Conservation (phyloP, 2,113 vertebrate genomes). For the Ondatra zibethicus region DNA sequence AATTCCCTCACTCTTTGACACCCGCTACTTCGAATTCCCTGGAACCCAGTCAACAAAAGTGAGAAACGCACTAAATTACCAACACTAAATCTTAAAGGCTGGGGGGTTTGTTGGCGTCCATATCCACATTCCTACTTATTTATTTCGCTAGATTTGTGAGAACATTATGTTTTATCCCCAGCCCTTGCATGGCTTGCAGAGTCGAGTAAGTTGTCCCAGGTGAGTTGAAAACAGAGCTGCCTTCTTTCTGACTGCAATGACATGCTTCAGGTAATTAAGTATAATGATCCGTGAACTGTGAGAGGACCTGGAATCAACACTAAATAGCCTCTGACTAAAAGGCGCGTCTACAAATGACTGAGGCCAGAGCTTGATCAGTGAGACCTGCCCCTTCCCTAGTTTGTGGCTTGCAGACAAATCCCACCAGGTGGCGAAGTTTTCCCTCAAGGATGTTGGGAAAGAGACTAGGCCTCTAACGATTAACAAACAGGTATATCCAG, state of each 20-base stretch:
- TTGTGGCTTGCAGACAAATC: slow-evolving; percentile 12
- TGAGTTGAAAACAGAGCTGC: slow-evolving; percentile 56
- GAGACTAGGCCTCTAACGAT: background rate
- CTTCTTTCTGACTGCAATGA: slow-evolving; percentile 1
- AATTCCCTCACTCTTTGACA: background rate
- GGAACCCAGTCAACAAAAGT: background rate
- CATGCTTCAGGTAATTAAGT: slow-evolving; percentile 55
- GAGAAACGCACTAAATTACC: slow-evolving; percentile 25
- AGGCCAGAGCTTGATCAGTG: slow-evolving; percentile 46
- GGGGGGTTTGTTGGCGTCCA: background rate
- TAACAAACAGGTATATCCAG: background rate
- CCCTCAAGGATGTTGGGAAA: background rate
- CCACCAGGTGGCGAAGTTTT: background rate
- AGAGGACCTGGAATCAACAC: slow-evolving; percentile 1
- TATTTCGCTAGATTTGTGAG: slow-evolving; percentile 39
- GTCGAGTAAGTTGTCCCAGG: background rate
- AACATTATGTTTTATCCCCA: slow-evolving; percentile 23
- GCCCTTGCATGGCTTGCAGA: slow-evolving; percentile 19
- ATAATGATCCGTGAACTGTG: background rate
- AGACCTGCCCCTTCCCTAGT: slow-evolving; percentile 45
- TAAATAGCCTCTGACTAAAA: background rate
- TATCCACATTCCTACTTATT: background rate
- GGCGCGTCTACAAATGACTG: background rate
- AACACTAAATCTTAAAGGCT: background rate
- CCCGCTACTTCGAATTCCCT: slow-evolving; percentile 10